These are phyloP conservation scores for Marisa cornuarietis DNA, from an alignment of 1,140 invertebrate species.

Conservation along the genomic window DNA sequence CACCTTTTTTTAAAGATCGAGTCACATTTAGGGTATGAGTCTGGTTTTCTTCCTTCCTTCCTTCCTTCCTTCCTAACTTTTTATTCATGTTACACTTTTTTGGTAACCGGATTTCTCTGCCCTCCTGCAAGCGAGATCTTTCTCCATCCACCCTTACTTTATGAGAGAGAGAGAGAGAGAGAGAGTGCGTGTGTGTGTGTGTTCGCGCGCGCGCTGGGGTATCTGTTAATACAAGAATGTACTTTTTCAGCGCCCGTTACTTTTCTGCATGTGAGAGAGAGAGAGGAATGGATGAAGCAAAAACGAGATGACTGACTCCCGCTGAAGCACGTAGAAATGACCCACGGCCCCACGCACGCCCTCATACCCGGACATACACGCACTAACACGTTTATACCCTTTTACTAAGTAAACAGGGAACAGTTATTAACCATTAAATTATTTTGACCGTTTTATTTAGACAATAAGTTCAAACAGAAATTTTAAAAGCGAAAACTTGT, in stretches of 20 bases:
- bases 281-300: too few species aligned
- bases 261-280: too few species aligned
- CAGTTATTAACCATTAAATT: neutral
- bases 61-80: too few species aligned
- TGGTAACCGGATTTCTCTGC: neutral
- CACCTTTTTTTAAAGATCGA: too few species aligned
- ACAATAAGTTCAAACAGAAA: too few species aligned
- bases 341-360: neutral
- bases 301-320: neutral
- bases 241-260: too few species aligned
- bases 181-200: too few species aligned
- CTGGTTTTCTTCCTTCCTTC: too few species aligned
- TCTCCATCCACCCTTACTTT: neutral
- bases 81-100: neutral
- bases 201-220: neutral
- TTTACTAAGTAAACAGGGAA: neutral
- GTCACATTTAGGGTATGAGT: too few species aligned
- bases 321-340: neutral
- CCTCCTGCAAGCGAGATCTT: neutral
- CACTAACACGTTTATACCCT: neutral
- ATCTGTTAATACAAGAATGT: neutral
- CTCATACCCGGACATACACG: neutral
- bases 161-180: neutral
- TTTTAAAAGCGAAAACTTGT: neutral
- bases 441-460: neutral